Evolutionary conservation across 2,888 invertebrate species (phyloP), one percentile per base, ranked within the genome.

Genomic region (Drosophila monieri): DNA sequence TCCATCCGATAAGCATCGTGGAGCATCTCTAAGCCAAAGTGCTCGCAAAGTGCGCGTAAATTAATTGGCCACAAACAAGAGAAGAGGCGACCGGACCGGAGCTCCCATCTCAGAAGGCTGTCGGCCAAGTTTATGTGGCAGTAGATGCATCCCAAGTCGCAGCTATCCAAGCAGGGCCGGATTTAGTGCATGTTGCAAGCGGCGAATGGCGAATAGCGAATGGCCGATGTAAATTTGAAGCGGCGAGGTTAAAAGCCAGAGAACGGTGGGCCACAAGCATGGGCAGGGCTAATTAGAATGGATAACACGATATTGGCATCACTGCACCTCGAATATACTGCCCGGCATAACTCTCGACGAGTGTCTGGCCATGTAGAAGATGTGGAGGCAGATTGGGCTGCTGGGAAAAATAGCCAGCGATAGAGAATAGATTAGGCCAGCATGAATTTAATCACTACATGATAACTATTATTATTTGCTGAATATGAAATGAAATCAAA

Each of bases 31-130:
- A 5, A 60, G 53, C 48, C 53, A 48, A 48, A 61, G 61, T 55
- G 47, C 55, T 51, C 32, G 67, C 69, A 66, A 81, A 84, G 75
- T 78, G 81, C 83, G 85, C 83, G 85, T 83, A 80, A 83, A 84
- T 83, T 84, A 83, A 84, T 79, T 79, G 80, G 69, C 66, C 52
- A 49, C 47, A 56, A 70, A 54, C 48, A 30, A 35, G 27, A 54
- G 43, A 30, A 35, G 14, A 0, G 21, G 30, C 14, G 57, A 46
- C 37, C 37, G 14, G 37, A 14, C 35, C 21, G 35, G 37, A 39
- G 14, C 37, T 35, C 32, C 71, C 32, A 41, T 48, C 55, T 37
- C 46, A 58, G 37, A 35, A 55, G 64, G 52, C 61, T 55, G 35
- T 15, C 68, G 76, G 60, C 80, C 70, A 72, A 61, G 69, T 61